A percentile compares a stretch with the other conserved stretches of the same genome.
phyloP scores from a whole-genome alignment of 2,888 invertebrate genomes.

The Dasysyrphus albostriatus region DNA sequence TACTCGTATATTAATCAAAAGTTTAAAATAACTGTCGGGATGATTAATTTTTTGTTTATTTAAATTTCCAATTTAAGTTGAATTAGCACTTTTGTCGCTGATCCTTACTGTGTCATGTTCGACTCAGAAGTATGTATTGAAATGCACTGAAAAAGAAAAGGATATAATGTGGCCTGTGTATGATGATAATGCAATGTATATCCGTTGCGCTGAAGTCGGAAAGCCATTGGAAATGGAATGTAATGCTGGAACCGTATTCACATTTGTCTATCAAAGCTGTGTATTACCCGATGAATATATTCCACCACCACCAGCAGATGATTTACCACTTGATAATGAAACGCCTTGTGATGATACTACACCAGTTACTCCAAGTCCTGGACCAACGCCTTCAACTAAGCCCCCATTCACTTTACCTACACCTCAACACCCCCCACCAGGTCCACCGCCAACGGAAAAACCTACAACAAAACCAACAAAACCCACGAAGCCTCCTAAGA shows the following conservation, averaged over 20 bases:
- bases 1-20: not conserved
- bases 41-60: slow-evolving; percentile 8
- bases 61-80: slow-evolving; percentile 14
- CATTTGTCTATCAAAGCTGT: slow-evolving; percentile 81
- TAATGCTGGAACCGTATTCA: slow-evolving; percentile 80
- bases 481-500: not conserved
- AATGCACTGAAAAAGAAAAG: slow-evolving; percentile 80
- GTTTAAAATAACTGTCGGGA: not conserved
- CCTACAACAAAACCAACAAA: not conserved
- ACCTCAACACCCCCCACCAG: slow-evolving; percentile 39
- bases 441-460: not conserved
- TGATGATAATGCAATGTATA: slow-evolving; percentile 80
- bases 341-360: not conserved
- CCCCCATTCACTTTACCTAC: slow-evolving; percentile 51
- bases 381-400: slow-evolving; percentile 19
- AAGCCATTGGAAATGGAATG: slow-evolving; percentile 78
- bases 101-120: slow-evolving; percentile 78
- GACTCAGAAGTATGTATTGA: slow-evolving; percentile 78
- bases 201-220: slow-evolving; percentile 78
- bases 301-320: slow-evolving; percentile 79
- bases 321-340: slow-evolving; percentile 78
- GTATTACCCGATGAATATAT: slow-evolving; percentile 79
- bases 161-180: slow-evolving; percentile 83
- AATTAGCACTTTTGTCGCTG: slow-evolving; percentile 78
- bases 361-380: not conserved